Percentiles rank a stretch among this genome's conserved stretches.
These are phyloP conservation scores for Archaeoteleia sp. DNA, from an alignment of 2,888 invertebrate species.

Conservation along the genomic window DNA sequence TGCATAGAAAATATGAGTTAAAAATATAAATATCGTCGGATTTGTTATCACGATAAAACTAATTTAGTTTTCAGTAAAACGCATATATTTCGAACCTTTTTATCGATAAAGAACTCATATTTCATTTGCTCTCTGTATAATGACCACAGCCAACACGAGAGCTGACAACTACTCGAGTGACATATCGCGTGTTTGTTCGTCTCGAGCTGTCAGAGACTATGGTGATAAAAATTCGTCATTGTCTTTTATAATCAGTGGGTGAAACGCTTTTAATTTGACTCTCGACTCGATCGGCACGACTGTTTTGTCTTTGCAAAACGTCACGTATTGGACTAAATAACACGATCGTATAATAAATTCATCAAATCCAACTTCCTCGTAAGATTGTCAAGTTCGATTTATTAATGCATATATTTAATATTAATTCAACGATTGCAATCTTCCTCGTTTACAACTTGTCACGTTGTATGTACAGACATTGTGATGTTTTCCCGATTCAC, in stretches of 20 bases:
- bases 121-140: slow-evolving; percentile 25
- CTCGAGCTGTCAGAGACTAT: slow-evolving; percentile 14
- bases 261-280: slow-evolving; percentile 26
- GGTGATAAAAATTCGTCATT: slow-evolving; percentile 33
- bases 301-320: slow-evolving; percentile 2
- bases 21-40: no score
- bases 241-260: slow-evolving; percentile 29
- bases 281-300: neutral
- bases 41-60: no score
- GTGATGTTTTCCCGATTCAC: no score
- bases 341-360: neutral
- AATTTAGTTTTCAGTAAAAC: no score
- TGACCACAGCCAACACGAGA: slow-evolving; percentile 21
- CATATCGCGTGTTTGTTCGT: slow-evolving; percentile 36
- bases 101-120: no score
- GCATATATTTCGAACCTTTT: no score
- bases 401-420: no score
- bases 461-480: no score
- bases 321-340: neutral
- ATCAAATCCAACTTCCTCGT: neutral
- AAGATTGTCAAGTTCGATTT: no score
- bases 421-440: no score
- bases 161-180: slow-evolving; percentile 34
- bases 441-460: no score
- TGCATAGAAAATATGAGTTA: no score